Base-by-base conservation (phyloP, 1,140 invertebrate species). In the Apis mellifera region DNA sequence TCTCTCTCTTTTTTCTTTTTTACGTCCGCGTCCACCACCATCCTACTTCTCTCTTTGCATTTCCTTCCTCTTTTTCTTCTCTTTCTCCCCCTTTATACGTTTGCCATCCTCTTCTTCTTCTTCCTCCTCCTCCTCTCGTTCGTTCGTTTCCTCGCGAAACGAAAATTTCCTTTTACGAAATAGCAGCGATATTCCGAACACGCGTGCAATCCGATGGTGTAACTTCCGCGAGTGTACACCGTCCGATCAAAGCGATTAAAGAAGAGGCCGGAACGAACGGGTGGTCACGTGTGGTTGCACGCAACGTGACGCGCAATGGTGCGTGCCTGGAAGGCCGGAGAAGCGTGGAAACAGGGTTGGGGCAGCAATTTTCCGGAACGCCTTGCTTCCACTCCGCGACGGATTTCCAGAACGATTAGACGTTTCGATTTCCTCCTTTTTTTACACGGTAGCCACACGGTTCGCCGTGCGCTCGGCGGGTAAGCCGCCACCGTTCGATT, bases 351-450 rank as follows among this genome's bases (percentile, higher is more conserved):
- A 76, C 32, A 74, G 73, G 73, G 72, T 57, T 77, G 77, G 71
- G 54, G 65, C 72, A 13, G 68, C 78, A 85, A 86, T 89, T 89
- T 89, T 89, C 87, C 84, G 80, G 87, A 89, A 87, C 83, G 86
- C 66, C 83, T 70, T 68, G 52, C 68, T 83, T 89, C 82, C 78
- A 73, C 78, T 57, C 74, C 60, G 48, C 81, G 89, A 87, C 84
- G 83, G 86, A 91, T 91, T 91, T 91, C 84, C 86, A 84, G 80
- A 84, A 88, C 89, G 86, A 91, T 91, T 90, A 90, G 57, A 80
- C 80, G 50, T 64, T 64, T 87, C 85, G 90, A 91, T 93, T 93
- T 92, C 91, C 90, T 91, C 80, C 64, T 79, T 84, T 73, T n/a
- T 72, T 73, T 13, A 54, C 52, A 15, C 68, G 62, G 64, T 21